Conservation (phyloP, 2,888 invertebrate genomes). For the Leptinotarsa peninsularis region DNA sequence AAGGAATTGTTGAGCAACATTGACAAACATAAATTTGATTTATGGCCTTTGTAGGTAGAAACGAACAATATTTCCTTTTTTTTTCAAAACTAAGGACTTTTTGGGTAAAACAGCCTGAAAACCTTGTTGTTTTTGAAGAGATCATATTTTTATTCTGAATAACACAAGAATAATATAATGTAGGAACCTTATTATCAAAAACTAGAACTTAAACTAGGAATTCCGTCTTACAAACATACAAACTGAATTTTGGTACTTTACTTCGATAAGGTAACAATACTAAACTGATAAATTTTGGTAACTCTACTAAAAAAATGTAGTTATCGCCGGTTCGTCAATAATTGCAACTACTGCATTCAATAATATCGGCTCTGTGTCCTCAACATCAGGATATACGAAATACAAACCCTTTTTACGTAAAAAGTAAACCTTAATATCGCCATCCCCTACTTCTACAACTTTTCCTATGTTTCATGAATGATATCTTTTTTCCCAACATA, state of each 20-base stretch:
- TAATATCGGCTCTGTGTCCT: neutral
- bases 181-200: conserved; percentile 20
- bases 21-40: too few relatives aligned
- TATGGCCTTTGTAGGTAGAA: too few relatives aligned
- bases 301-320: neutral
- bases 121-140: conserved; percentile 16
- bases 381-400: neutral
- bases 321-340: neutral
- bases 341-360: neutral
- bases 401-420: neutral
- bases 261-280: conserved; percentile 16
- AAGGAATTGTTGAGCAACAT: too few relatives aligned
- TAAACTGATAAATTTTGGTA: conserved; percentile 16
- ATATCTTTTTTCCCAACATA: neutral
- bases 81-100: too few relatives aligned
- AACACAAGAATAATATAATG: conserved; percentile 8
- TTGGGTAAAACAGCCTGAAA: neutral
- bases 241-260: conserved; percentile 1
- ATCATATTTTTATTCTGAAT: conserved; percentile 13
- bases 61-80: too few relatives aligned
- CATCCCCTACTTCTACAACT: neutral
- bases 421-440: neutral
- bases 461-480: neutral
- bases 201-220: conserved; percentile 19
- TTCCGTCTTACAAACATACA: conserved; percentile 14